Evolutionary conservation across 2,113 vertebrate species (phyloP).

Genomic region (Argyrosomus japonicus): DNA sequence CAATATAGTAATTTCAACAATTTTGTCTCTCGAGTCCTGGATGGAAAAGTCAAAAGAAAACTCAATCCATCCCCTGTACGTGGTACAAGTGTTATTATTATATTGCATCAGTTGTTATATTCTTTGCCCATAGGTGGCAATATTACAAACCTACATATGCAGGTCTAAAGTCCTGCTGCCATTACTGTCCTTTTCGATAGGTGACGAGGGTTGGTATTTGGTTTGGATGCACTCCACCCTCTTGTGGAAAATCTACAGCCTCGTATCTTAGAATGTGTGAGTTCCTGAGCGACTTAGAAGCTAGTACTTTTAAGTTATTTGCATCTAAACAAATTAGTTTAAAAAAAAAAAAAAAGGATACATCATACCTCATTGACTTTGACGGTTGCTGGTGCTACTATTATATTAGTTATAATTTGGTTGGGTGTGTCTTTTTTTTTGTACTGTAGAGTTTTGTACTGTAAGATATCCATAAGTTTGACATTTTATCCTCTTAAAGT

Average conservation of each 20-base stretch:
- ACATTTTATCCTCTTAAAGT: neutral
- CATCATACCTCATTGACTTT: neutral
- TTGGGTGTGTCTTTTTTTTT: neutral
- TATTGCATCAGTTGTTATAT: neutral
- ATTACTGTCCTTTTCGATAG: neutral
- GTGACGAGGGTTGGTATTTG: neutral
- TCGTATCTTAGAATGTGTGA: neutral
- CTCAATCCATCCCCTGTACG: neutral
- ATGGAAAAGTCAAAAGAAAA: conserved; percentile 5
- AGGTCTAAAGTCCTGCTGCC: neutral
- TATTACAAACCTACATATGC: neutral
- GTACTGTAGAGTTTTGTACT: neutral
- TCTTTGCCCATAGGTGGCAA: neutral
- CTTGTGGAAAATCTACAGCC: conserved; percentile 6
- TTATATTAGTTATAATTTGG: neutral
- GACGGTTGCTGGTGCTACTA: neutral
- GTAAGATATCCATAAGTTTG: neutral
- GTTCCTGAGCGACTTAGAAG: neutral
- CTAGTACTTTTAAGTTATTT: neutral
- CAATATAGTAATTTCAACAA: neutral
- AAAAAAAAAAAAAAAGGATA: neutral
- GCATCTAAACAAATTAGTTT: neutral
- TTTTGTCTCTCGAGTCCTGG: neutral
- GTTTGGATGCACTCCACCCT: neutral
- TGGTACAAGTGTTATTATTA: neutral